Conservation (phyloP, 2,797 vertebrate genomes). For the Psittacula derbiana region DNA sequence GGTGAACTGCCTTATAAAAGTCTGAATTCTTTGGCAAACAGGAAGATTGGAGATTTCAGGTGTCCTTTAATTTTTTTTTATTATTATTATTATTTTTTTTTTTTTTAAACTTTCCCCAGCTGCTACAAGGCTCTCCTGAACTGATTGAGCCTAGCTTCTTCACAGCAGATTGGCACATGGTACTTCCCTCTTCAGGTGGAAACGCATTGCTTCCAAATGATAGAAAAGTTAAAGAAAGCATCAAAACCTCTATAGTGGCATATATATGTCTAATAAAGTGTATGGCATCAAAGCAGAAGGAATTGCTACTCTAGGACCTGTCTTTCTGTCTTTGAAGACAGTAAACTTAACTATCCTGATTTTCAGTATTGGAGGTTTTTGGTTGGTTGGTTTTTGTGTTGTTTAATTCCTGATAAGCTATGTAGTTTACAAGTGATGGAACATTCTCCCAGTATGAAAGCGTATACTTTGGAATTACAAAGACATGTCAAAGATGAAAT, state of each 20-base stretch:
- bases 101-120: slow-evolving; percentile 52
- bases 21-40: background rate
- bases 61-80: background rate
- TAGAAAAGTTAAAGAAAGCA: slow-evolving; percentile 74
- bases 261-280: background rate
- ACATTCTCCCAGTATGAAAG: background rate
- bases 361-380: background rate
- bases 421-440: background rate
- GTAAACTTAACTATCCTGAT: background rate
- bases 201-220: slow-evolving; percentile 62
- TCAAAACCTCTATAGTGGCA: background rate
- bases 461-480: background rate
- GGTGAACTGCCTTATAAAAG: background rate
- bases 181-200: slow-evolving; percentile 69
- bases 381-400: background rate
- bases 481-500: background rate
- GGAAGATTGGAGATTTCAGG: background rate
- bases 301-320: background rate
- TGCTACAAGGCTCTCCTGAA: slow-evolving; percentile 86
- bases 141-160: slow-evolving; percentile 77
- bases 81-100: background rate
- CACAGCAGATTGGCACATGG: slow-evolving; percentile 77
- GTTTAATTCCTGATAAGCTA: background rate
- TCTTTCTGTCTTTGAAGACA: background rate
- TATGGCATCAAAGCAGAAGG: background rate